These are phyloP conservation scores for Gandaritis pyraliata DNA, from an alignment of 2,888 invertebrate species.

Conservation along the genomic window DNA sequence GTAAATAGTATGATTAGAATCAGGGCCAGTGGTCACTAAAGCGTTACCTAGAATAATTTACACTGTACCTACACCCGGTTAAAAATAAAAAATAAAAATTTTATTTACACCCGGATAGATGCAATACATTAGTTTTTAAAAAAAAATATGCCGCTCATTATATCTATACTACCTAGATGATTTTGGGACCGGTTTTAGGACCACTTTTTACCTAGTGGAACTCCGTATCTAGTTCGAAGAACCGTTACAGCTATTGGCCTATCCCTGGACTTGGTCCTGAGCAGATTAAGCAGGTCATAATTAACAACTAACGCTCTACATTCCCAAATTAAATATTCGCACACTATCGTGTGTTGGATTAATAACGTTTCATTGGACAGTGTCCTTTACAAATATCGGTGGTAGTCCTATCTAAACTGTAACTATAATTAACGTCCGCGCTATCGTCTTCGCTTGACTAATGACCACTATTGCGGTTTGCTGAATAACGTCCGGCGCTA, in stretches of 20 bases:
- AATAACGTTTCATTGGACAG: constrained; percentile 10
- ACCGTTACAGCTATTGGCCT: too few relatives aligned
- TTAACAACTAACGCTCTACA: background rate
- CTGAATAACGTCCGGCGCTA: constrained; percentile 74
- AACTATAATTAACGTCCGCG: constrained; percentile 32
- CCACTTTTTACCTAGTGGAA: too few relatives aligned
- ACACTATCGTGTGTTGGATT: background rate
- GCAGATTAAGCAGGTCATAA: background rate
- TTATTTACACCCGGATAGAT: too few relatives aligned
- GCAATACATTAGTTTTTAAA: too few relatives aligned
- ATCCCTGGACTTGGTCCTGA: too few relatives aligned
- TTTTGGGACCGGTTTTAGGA: too few relatives aligned
- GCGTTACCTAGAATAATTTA: background rate
- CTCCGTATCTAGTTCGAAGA: too few relatives aligned
- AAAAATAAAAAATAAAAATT: too few relatives aligned
- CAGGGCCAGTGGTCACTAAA: background rate
- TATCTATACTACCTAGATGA: too few relatives aligned
- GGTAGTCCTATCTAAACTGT: constrained; percentile 26
- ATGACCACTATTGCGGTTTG: constrained; percentile 48
- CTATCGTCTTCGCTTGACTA: constrained; percentile 44
- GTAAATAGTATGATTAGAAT: constrained; percentile 18
- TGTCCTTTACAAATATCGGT: constrained; percentile 13
- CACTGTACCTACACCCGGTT: too few relatives aligned
- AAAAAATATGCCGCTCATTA: too few relatives aligned
- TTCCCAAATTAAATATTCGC: too few relatives aligned